Evolutionary conservation across 2,888 invertebrate species (phyloP), one percentile per base, ranked within the genome.

Genomic region (Cylloceria caligata): DNA sequence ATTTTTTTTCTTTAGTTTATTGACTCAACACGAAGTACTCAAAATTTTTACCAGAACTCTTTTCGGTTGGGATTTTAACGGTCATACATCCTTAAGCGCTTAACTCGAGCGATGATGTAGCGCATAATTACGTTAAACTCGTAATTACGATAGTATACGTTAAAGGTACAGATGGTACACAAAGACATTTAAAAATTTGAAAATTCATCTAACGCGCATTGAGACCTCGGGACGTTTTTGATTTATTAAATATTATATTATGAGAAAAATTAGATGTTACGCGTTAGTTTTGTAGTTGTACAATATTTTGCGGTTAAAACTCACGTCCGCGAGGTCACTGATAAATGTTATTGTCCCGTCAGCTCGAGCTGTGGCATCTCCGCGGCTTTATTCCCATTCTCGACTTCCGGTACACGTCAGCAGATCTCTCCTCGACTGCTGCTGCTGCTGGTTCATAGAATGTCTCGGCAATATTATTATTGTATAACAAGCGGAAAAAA

Each of bases 281-380:
- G 11, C 34, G 34, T 11, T 7, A 6, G 34, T 60, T 36, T 19
- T 36, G 19, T 34, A 16, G 16, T 13, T 30, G 9, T 47, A 9
- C 13, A 49, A 47, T 36, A 74, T 27, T 65, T 52, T 84, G 86
- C 83, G 90, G 90, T 90, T 76, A 78, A 52, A 78, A 82, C 78
- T 60, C 60, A 80, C 80, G 57, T 78, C 68, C 68, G 73, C 88
- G 86, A 88, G 87, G 87, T 84, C 84, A 77, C 83, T 86, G 88
- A 89, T 88, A 90, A 90, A 88, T 87, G 86, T 89, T 89, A 89
- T 89, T 90, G 89, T 90, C 86, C 87, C 86, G 86, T 60, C 85
- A 30, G 45, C 30, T 27, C 42, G 71, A 57, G 79, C 57, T 19
- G 87, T 83, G 76, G 68, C 86, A 89, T 87, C 88, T 90, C 89